These are phyloP conservation scores for Tachina fera DNA, from an alignment of 2,888 invertebrate genomes.

Conservation along the genomic window DNA sequence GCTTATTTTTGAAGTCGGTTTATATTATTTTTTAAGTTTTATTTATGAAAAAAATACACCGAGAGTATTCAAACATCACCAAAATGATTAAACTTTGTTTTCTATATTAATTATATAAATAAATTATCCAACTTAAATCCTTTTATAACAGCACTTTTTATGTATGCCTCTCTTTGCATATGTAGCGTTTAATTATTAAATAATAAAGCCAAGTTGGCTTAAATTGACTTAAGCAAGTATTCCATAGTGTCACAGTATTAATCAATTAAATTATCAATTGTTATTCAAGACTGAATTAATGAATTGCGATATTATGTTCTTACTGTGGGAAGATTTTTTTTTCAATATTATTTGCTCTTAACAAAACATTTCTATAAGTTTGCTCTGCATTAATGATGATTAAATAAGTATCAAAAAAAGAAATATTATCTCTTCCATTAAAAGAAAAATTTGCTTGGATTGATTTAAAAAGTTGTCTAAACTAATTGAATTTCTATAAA, in stretches of 20 bases:
- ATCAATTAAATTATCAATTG: slow-evolving; percentile 28
- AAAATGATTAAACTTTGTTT: too few species aligned
- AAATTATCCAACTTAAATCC: too few species aligned
- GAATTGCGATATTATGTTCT: slow-evolving; percentile 21
- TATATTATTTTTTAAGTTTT: too few species aligned
- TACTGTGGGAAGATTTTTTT: background rate
- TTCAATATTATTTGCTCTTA: background rate
- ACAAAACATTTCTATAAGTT: slow-evolving; percentile 12
- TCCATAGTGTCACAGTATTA: background rate
- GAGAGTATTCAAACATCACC: too few species aligned
- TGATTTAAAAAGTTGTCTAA: slow-evolving; percentile 29
- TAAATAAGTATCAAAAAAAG: slow-evolving; percentile 3
- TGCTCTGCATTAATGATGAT: slow-evolving; percentile 21
- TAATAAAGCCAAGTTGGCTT: too few species aligned
- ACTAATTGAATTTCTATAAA: slow-evolving; percentile 42
- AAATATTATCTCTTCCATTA: slow-evolving; percentile 6
- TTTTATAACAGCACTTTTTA: too few species aligned
- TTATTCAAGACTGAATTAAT: slow-evolving; percentile 16
- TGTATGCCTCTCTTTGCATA: too few species aligned
- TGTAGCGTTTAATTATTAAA: too few species aligned
- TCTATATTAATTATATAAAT: too few species aligned
- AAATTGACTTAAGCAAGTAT: too few species aligned
- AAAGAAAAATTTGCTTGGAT: background rate
- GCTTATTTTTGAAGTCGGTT: too few species aligned
- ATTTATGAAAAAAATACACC: too few species aligned